Conservation (phyloP, 2,888 invertebrate species). For the Trissolcus brochymenae region DNA sequence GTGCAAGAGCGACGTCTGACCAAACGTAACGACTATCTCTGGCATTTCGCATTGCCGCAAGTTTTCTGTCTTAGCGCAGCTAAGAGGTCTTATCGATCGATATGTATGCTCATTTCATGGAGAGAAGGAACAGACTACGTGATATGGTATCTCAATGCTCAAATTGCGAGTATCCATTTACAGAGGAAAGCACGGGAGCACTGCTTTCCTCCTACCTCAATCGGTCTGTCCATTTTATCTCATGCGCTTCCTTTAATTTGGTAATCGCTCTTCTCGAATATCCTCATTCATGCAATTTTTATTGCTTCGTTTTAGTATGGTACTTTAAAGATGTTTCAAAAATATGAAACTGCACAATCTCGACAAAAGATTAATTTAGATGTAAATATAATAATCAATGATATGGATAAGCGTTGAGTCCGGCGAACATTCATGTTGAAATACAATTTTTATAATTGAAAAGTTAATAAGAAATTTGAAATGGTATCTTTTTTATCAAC, state of each 20-base stretch:
- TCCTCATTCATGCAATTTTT: neutral
- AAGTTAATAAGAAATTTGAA: too few relatives aligned
- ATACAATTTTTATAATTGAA: too few relatives aligned
- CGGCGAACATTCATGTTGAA: too few relatives aligned
- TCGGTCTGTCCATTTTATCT: conserved; percentile 8
- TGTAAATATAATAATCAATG: too few relatives aligned
- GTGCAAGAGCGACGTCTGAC: conserved; percentile 18
- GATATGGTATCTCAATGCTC: conserved; percentile 65
- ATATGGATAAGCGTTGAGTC: too few relatives aligned
- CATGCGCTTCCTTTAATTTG: conserved; percentile 36
- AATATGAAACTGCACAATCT: neutral
- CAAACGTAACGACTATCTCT: conserved; percentile 36
- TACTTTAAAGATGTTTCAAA: too few relatives aligned
- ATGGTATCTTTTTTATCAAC: too few relatives aligned
- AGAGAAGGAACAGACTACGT: conserved; percentile 66
- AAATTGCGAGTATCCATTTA: conserved; percentile 60
- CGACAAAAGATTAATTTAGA: neutral
- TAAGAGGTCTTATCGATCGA: conserved; percentile 64
- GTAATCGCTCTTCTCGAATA: conserved; percentile 1
- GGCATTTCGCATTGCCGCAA: conserved; percentile 16
- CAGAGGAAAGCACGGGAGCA: conserved; percentile 11
- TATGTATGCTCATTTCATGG: conserved; percentile 64
- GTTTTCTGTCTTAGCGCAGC: conserved; percentile 37
- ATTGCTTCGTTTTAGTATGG: too few relatives aligned
- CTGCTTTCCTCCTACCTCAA: conserved; percentile 19